Conservation (phyloP, 2,888 invertebrate genomes). For the Scrobipalpa atriplicella region DNA sequence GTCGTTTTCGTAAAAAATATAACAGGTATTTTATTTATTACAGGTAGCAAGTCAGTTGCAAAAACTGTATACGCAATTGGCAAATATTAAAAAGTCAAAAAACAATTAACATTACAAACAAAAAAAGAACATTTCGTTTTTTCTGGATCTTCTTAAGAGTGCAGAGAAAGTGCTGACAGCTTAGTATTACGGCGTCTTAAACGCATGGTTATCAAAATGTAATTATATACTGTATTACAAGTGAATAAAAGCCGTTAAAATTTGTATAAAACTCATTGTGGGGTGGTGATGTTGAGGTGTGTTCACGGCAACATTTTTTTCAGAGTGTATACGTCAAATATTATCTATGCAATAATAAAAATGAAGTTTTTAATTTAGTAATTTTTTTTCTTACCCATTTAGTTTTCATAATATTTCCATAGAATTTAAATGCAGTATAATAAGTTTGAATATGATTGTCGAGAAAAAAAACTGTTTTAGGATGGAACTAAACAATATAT, state of each 20-base stretch:
- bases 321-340: too few relatives aligned
- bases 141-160: slow-evolving; percentile 41
- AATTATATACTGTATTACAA: slow-evolving; percentile 58
- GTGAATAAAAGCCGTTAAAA: slow-evolving; percentile 49
- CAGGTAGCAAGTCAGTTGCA: background rate
- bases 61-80: background rate
- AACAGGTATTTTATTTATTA: too few relatives aligned
- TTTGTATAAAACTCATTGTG: slow-evolving; percentile 58
- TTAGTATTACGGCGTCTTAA: slow-evolving; percentile 54
- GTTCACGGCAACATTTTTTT: background rate
- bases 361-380: too few relatives aligned
- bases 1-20: too few relatives aligned
- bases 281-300: slow-evolving; percentile 37
- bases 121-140: slow-evolving; percentile 41
- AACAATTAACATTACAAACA: slow-evolving; percentile 44
- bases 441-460: too few relatives aligned
- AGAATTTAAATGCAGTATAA: too few relatives aligned
- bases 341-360: too few relatives aligned
- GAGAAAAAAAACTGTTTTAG: too few relatives aligned
- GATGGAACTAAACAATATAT: too few relatives aligned
- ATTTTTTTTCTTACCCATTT: too few relatives aligned
- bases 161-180: slow-evolving; percentile 63
- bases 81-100: slow-evolving; percentile 17
- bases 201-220: slow-evolving; percentile 56
- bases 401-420: too few relatives aligned